phyloP scores from a whole-genome alignment of 2,797 vertebrate genomes.

The Cheirogaleus major region DNA sequence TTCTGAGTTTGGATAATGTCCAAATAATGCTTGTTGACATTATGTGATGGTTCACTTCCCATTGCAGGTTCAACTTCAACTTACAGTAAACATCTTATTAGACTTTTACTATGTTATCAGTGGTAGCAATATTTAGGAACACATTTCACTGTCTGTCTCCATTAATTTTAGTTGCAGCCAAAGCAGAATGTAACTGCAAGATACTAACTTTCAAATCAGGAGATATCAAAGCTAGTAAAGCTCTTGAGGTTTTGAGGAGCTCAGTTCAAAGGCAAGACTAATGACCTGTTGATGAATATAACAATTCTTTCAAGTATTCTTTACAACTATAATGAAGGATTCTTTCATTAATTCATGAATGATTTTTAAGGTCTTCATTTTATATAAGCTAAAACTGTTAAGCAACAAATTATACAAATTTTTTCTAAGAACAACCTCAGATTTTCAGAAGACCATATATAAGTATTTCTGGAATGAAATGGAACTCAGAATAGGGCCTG shows the following conservation, averaged over 20 bases:
- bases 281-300: neutral
- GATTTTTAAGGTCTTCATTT: slow-evolving; percentile 8
- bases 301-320: slow-evolving; percentile 43
- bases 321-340: neutral
- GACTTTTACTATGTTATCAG: neutral
- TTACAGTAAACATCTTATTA: neutral
- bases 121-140: neutral
- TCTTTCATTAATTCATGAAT: neutral
- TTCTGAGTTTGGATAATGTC: neutral
- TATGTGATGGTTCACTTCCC: neutral
- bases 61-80: neutral
- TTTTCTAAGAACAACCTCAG: neutral
- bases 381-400: neutral
- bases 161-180: neutral
- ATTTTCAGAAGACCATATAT: neutral
- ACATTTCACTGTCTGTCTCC: neutral
- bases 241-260: neutral
- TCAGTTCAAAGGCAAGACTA: slow-evolving; percentile 45
- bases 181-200: neutral
- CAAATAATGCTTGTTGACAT: neutral
- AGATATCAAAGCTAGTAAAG: neutral
- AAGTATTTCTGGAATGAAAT: neutral
- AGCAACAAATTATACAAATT: neutral
- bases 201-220: neutral
- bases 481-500: neutral